Conservation (phyloP, 2,797 vertebrate genomes). For the Cygnus olor region DNA sequence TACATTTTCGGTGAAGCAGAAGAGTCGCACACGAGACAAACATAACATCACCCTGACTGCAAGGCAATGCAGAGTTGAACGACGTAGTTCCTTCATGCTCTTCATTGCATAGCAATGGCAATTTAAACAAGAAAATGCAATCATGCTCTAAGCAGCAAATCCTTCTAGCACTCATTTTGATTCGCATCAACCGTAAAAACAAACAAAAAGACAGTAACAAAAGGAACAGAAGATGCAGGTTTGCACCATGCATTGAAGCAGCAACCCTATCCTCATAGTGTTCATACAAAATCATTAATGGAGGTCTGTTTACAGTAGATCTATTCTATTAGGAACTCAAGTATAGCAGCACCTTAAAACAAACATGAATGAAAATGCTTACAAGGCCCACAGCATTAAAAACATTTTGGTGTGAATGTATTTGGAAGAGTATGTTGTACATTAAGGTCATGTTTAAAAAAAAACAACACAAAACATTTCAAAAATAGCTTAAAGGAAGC, state of each 20-base stretch:
- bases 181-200: background rate
- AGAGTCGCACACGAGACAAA: background rate
- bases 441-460: background rate
- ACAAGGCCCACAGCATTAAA: background rate
- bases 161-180: background rate
- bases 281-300: background rate
- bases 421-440: constrained; percentile 44
- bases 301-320: background rate
- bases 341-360: constrained; percentile 31
- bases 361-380: background rate
- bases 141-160: constrained; percentile 15
- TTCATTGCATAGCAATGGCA: constrained; percentile 50
- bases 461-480: background rate
- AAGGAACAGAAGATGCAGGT: background rate
- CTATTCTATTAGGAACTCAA: background rate
- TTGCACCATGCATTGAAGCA: background rate
- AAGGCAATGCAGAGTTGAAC: background rate
- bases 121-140: constrained; percentile 22
- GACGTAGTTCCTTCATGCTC: background rate
- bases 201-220: background rate
- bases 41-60: background rate
- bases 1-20: background rate
- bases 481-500: constrained; percentile 34
- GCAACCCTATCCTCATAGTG: background rate
- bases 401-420: constrained; percentile 31